Base-by-base conservation (phyloP, 2,113 vertebrate species). In the Climacteris rufus region DNA sequence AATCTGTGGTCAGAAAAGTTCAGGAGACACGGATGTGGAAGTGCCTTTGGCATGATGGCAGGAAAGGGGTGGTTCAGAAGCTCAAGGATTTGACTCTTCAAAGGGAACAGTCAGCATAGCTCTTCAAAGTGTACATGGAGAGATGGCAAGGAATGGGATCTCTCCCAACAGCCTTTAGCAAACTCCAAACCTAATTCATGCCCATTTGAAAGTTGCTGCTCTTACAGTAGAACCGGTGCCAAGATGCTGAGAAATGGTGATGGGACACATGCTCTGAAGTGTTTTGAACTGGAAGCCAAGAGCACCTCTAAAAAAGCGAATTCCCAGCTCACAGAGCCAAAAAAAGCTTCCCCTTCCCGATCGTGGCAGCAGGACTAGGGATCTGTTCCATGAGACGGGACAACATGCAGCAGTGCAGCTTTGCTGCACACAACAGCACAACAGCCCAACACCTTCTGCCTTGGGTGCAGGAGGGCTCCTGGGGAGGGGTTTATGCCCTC, bases 181-280 rank as follows among this genome's bases (percentile, higher is more conserved):
- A 83, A 95, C 87, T n/a, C 69, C 91, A 94, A 49, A 91, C 79
- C 83, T 94, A 96, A 96, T 78, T 90, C 84, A 79, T 30, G 76
- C 90, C 71, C 65, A 50, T 72, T 78, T 91, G 88, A 90, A 90
- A 47, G 30, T 8, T 92, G 69, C 89, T 96, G 86, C 84, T 93
- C 72, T 88, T 89, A 59, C 11, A 74, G 18, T 8, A 30, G 33
- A 45, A 45, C 10, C 59, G 44, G 61, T 85, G 93, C 85, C 87
- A 91, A 94, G 87, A 42, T 21, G 22, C 92, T 92, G 84, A 93
- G 81, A 52, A 97, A 89, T 14, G 82, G 71, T 56, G 90, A 59
- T 27, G 90, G 71, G 87, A 97, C 85, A 87, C 91, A 82, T 63
- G 95, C 68, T 96, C 57, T 74, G 35, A 89, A 65, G 80, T 60